Evolutionary conservation across 2,888 invertebrate species (phyloP), one percentile per base, ranked within the genome.

Genomic region (Tribolium freemani): DNA sequence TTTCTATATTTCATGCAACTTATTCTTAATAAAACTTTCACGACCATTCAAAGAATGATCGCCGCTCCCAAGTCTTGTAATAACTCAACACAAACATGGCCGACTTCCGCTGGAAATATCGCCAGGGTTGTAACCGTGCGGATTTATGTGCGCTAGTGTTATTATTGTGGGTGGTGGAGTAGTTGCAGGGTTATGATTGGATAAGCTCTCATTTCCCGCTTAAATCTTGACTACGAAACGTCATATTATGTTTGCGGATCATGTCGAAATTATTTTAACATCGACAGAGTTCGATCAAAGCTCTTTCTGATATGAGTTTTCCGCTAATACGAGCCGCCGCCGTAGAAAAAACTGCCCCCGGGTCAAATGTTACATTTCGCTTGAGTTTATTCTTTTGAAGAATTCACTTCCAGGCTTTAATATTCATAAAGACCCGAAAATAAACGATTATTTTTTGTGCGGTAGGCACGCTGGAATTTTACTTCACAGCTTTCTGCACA

Each of bases 21-120:
- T 77, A 78, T 78, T 80, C 80, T 79, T 80, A 79, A 81, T 81
- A 81, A 81, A 82, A 82, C 76, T 82, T 82, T 79, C 77, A 77
- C 72, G 76, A 77, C 75, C 79, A 74, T 77, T 77, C 77, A 77
- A 77, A 79, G 78, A 79, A 80, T 78, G 78, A 80, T 80, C 76
- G 76, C 76, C 71, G 76, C 69, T 48, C 51, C 70, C 71, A 79
- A 78, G 78, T 79, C 68, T 69, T 51, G 77, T 77, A 78, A 81
- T 81, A 82, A 81, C 77, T 81, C 79, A 77, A 76, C 68, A 70
- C 77, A 78, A 78, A 76, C 79, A 79, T 77, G 79, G 79, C 77
- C 74, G 79, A 57, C 64, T 51, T 60, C 60, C 63, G 50, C 9
- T 51, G 31, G 63, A 50, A 50, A 51, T 63, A 50, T 63, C 63